phyloP scores from a whole-genome alignment of 2,888 invertebrate genomes.

The Eilema sororculum region DNA sequence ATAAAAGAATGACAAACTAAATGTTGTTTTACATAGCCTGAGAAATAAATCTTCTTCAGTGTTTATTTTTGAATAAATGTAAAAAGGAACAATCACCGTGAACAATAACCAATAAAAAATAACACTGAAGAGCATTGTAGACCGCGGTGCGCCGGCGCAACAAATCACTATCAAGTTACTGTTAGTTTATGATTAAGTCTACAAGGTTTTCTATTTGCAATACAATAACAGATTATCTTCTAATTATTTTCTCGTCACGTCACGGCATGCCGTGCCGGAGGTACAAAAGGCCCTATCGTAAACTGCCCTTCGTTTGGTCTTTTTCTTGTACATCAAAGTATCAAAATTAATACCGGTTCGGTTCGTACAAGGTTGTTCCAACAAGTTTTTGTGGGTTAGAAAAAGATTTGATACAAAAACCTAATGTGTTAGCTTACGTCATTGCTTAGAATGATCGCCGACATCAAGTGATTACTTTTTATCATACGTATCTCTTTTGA shows the following conservation, averaged over 20 bases:
- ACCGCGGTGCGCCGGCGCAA: slow-evolving; percentile 38
- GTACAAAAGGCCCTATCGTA: slow-evolving; percentile 56
- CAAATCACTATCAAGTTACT: slow-evolving; percentile 49
- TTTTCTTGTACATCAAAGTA: slow-evolving; percentile 49
- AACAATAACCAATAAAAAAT: slow-evolving; percentile 17
- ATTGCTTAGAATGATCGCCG: slow-evolving; percentile 24
- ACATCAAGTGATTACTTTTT: slow-evolving; percentile 12
- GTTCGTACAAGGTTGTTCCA: slow-evolving; percentile 64
- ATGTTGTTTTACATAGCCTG: background rate
- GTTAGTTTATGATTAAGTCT: slow-evolving; percentile 55
- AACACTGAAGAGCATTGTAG: slow-evolving; percentile 28
- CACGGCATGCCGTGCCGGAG: slow-evolving; percentile 50
- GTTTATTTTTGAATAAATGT: slow-evolving; percentile 8
- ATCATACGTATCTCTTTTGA: slow-evolving; percentile 11
- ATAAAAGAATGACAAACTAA: background rate
- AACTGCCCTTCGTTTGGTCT: slow-evolving; percentile 61
- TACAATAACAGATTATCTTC: slow-evolving; percentile 59
- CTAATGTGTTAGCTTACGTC: slow-evolving; percentile 38
- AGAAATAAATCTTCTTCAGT: background rate
- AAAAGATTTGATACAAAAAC: slow-evolving; percentile 51
- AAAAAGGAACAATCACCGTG: slow-evolving; percentile 13
- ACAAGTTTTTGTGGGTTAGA: slow-evolving; percentile 50
- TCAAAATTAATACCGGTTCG: slow-evolving; percentile 64
- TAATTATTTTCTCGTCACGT: slow-evolving; percentile 67
- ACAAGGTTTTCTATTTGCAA: slow-evolving; percentile 56